Evolutionary conservation across 2,888 invertebrate species (phyloP).

Genomic region (Ceramica pisi): DNA sequence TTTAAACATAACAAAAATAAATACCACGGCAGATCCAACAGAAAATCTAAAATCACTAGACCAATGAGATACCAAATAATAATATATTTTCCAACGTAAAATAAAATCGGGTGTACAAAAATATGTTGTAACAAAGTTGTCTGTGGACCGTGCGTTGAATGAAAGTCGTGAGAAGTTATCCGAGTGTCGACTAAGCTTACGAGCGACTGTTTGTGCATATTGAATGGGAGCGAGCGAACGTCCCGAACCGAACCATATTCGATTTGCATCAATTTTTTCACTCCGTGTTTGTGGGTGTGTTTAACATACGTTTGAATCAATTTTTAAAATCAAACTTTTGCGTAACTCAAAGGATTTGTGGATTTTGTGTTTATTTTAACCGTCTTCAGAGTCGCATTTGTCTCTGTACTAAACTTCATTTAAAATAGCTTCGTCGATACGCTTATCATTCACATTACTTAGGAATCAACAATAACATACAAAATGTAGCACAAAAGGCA

Average conservation of each 20-base stretch:
- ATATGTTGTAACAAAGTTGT: constrained; percentile 10
- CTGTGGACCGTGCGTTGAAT: not conserved
- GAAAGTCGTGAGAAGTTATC: constrained; percentile 13
- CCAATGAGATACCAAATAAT: not conserved
- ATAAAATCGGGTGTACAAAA: constrained; percentile 20
- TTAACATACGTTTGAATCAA: constrained; percentile 37
- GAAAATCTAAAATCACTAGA: too few relatives aligned
- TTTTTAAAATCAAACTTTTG: constrained; percentile 14
- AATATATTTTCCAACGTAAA: not conserved
- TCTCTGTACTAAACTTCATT: too few relatives aligned
- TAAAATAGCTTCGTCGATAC: too few relatives aligned
- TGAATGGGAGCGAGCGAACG: constrained; percentile 21
- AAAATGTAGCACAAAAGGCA: too few relatives aligned
- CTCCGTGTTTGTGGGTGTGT: constrained; percentile 10
- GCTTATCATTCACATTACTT: too few relatives aligned
- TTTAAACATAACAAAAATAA: too few relatives aligned
- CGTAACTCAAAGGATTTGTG: not conserved
- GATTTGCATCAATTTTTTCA: constrained; percentile 38
- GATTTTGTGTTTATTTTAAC: too few relatives aligned
- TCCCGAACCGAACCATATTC: constrained; percentile 25
- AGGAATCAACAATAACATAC: too few relatives aligned
- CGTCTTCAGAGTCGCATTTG: too few relatives aligned
- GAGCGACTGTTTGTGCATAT: constrained; percentile 46
- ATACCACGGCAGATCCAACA: too few relatives aligned
- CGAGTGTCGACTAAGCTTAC: constrained; percentile 25